Conservation (phyloP, 2,113 vertebrate genomes). For the Siniperca chuatsi region DNA sequence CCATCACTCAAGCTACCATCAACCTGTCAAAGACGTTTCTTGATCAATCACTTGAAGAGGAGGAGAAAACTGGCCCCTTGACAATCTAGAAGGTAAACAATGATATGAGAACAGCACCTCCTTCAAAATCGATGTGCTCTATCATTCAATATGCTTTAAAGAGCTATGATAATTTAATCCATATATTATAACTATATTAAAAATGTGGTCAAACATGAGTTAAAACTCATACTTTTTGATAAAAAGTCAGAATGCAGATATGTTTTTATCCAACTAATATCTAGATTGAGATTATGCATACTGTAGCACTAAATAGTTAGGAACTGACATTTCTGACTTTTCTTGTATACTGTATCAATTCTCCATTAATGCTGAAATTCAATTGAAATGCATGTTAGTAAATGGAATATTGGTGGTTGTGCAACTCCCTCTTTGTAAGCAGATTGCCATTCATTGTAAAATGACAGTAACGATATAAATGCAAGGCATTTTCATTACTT, state of each 20-base stretch:
- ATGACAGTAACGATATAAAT: conserved; percentile 71
- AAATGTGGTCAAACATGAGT: neutral
- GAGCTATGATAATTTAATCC: conserved; percentile 6
- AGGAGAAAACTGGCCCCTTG: conserved; percentile 59
- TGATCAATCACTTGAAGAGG: conserved; percentile 77
- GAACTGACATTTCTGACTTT: neutral
- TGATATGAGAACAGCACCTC: conserved; percentile 35
- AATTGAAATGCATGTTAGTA: conserved; percentile 51
- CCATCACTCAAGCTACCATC: conserved; percentile 80
- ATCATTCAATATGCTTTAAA: neutral
- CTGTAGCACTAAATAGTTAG: neutral
- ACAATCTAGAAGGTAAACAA: conserved; percentile 65
- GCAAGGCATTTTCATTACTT: conserved; percentile 64
- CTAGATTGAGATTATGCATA: neutral
- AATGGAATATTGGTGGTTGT: conserved; percentile 36
- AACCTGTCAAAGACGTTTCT: conserved; percentile 79
- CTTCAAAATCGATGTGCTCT: conserved; percentile 10
- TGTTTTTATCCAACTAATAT: neutral
- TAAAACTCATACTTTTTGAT: neutral
- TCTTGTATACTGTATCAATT: conserved; percentile 8
- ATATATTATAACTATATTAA: neutral
- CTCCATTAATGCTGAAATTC: conserved; percentile 32
- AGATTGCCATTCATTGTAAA: conserved; percentile 68
- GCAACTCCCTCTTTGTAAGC: conserved; percentile 51
- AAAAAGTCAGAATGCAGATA: neutral